Evolutionary conservation across 2,797 vertebrate species (phyloP).

Genomic region (Xiphophorus birchmanni): DNA sequence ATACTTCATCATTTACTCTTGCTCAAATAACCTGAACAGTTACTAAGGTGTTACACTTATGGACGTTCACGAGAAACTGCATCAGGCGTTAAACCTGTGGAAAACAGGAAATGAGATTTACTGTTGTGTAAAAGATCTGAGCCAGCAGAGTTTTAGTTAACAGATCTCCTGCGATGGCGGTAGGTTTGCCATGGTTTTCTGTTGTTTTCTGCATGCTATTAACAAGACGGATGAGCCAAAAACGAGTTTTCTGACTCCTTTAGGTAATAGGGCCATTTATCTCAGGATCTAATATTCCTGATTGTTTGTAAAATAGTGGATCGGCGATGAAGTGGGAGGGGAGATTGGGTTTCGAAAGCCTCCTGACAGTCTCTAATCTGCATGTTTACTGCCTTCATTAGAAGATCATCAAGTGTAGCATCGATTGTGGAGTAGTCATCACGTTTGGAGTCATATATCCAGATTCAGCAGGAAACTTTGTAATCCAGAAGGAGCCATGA

Average conservation of each 20-base stretch:
- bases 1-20: neutral
- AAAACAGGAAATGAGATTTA: neutral
- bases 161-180: too few relatives aligned
- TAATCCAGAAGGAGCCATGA: neutral
- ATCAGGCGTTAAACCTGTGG: constrained; percentile 1
- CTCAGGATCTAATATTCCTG: constrained; percentile 30
- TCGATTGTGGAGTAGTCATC: constrained; percentile 46
- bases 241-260: constrained; percentile 12
- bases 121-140: neutral
- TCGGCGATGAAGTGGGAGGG: constrained; percentile 42
- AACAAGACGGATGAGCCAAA: constrained; percentile 15
- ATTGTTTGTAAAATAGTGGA: constrained; percentile 37
- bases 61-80: neutral
- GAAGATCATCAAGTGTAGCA: constrained; percentile 68
- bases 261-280: constrained; percentile 24
- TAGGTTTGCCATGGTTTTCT: neutral
- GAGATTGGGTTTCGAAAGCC: constrained; percentile 40
- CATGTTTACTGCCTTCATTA: constrained; percentile 75
- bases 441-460: constrained; percentile 42
- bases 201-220: constrained; percentile 7
- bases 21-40: neutral
- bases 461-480: constrained; percentile 37
- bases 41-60: neutral
- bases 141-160: neutral
- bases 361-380: constrained; percentile 64